phyloP scores from a whole-genome alignment of 1,140 invertebrate genomes.

The Venustaconcha ellipsiformis region DNA sequence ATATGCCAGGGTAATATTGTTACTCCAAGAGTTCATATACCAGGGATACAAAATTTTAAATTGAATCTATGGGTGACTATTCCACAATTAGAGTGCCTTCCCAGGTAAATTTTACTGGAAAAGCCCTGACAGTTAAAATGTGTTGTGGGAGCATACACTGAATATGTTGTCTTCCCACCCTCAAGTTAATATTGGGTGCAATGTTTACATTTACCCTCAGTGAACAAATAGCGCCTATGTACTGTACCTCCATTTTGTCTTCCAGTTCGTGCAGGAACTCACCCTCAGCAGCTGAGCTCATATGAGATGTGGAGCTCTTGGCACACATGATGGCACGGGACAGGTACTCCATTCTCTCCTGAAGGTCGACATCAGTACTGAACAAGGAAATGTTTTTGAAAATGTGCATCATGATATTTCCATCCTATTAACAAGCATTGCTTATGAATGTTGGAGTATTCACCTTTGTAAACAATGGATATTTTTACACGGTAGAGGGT shows the following conservation, averaged over 20 bases:
- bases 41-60: no score
- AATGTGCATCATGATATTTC: neutral
- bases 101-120: no score
- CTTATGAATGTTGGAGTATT: neutral
- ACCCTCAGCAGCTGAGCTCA: constrained; percentile 77
- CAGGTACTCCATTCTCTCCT: constrained; percentile 87
- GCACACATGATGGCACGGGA: constrained; percentile 95
- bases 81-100: no score
- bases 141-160: no score
- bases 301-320: constrained; percentile 85
- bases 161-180: no score
- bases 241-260: constrained; percentile 84
- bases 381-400: constrained; percentile 8
- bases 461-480: neutral
- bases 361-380: constrained; percentile 69
- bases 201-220: neutral
- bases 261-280: constrained; percentile 92
- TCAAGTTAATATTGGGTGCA: neutral
- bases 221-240: constrained; percentile 7
- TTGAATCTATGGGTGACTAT: no score
- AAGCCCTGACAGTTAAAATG: no score
- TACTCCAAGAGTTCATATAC: no score
- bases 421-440: neutral
- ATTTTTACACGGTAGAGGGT: no score
- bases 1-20: no score